phyloP scores from a whole-genome alignment of 2,888 invertebrate genomes.

The Exephanes ischioxanthus region DNA sequence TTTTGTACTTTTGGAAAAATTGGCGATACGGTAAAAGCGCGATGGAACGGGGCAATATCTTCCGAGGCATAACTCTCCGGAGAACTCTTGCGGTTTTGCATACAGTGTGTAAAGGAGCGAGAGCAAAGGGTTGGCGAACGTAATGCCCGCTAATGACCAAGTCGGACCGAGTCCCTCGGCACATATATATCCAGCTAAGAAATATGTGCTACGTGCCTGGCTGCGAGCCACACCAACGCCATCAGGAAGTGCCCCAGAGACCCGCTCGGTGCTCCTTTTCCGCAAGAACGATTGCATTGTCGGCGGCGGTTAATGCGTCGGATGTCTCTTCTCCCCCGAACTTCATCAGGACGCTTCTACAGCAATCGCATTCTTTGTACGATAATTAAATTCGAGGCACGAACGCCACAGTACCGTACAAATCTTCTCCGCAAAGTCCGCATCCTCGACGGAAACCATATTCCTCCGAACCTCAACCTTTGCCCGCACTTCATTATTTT shows the following conservation, averaged over 20 bases:
- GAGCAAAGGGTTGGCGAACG: conserved; percentile 30
- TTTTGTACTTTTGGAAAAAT: conserved; percentile 16
- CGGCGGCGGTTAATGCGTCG: conserved; percentile 41
- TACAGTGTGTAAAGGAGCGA: conserved; percentile 20
- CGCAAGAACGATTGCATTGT: conserved; percentile 51
- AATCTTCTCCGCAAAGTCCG: background rate
- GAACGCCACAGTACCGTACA: background rate
- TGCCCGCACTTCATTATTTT: conserved; percentile 18
- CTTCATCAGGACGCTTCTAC: background rate
- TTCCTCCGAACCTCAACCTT: conserved; percentile 34
- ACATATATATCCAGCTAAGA: conserved; percentile 24
- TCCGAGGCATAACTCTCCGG: conserved; percentile 39
- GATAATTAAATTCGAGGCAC: background rate
- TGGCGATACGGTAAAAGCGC: conserved; percentile 33
- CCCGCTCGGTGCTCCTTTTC: conserved; percentile 20
- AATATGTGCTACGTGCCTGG: conserved; percentile 28
- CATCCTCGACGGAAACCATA: background rate
- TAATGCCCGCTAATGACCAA: conserved; percentile 58
- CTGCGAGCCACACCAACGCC: conserved; percentile 35
- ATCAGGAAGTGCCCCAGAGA: conserved; percentile 48
- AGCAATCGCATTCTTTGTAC: conserved; percentile 16
- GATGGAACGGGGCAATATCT: conserved; percentile 40
- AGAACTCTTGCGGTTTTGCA: conserved; percentile 39
- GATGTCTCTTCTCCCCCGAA: conserved; percentile 14
- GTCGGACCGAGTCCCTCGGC: conserved; percentile 16